A percentile compares a stretch with the other conserved stretches of the same genome.
Evolutionary conservation across 2,888 invertebrate species (phyloP).

Genomic region (Thysanoteuthis rhombus): DNA sequence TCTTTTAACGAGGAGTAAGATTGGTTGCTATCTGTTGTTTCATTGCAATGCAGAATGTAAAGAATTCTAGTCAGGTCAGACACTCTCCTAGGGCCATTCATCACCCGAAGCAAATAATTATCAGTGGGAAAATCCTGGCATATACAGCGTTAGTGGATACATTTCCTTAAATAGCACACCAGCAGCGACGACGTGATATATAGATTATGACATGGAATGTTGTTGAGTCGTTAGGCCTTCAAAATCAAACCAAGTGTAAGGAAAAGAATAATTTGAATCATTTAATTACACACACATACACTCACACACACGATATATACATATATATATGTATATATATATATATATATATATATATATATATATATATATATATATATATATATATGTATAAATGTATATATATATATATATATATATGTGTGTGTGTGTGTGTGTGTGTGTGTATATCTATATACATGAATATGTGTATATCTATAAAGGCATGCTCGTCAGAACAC

Average conservation of each 20-base stretch:
- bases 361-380: conserved; percentile 1
- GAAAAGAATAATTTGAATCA: neutral
- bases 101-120: neutral
- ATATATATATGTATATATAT: neutral
- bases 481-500: neutral
- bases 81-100: neutral
- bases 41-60: neutral
- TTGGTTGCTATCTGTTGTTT: conserved; percentile 12
- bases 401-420: neutral
- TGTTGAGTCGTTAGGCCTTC: neutral
- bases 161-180: neutral
- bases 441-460: neutral
- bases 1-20: neutral
- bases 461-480: neutral
- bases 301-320: too few species aligned
- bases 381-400: neutral
- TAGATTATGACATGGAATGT: conserved; percentile 12
- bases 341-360: conserved; percentile 13
- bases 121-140: neutral
- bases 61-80: conserved; percentile 12
- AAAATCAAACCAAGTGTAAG: neutral
- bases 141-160: neutral
- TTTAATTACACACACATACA: conserved; percentile 21
- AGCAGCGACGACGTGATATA: neutral
- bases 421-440: neutral